A percentile compares a stretch with the other conserved stretches of the same genome.
phyloP scores from a whole-genome alignment of 2,888 invertebrate species.

The Gasteruption jaculator region DNA sequence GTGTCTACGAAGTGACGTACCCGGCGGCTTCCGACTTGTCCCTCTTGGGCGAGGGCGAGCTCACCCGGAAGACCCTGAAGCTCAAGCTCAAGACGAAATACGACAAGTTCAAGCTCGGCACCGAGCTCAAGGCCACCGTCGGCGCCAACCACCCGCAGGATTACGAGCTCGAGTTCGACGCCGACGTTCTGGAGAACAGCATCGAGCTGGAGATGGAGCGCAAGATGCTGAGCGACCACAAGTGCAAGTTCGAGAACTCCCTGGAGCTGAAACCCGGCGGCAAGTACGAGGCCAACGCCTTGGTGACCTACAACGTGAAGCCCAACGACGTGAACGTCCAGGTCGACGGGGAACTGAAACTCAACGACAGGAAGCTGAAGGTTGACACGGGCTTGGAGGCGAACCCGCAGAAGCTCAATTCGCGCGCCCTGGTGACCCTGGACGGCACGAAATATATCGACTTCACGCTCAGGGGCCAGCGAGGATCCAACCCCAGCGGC shows the following conservation, averaged over 20 bases:
- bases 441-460: constrained; percentile 57
- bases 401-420: constrained; percentile 52
- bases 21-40: constrained; percentile 31
- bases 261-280: constrained; percentile 60
- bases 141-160: constrained; percentile 53
- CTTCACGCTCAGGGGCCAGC: constrained; percentile 54
- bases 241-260: constrained; percentile 62
- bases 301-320: constrained; percentile 56
- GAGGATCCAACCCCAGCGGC: constrained; percentile 51
- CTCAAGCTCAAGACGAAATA: constrained; percentile 59
- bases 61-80: constrained; percentile 57
- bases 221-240: constrained; percentile 55
- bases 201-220: constrained; percentile 58
- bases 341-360: constrained; percentile 55
- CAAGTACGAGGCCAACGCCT: constrained; percentile 61
- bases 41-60: constrained; percentile 56
- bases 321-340: constrained; percentile 55
- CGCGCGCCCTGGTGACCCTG: constrained; percentile 55
- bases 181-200: constrained; percentile 52
- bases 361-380: constrained; percentile 58
- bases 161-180: constrained; percentile 58
- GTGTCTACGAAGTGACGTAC: constrained; percentile 52
- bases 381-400: constrained; percentile 54
- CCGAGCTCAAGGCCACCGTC: constrained; percentile 52
- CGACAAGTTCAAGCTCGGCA: constrained; percentile 57